phyloP scores from a whole-genome alignment of 1,140 invertebrate genomes.

The Drosophila arawakana region DNA sequence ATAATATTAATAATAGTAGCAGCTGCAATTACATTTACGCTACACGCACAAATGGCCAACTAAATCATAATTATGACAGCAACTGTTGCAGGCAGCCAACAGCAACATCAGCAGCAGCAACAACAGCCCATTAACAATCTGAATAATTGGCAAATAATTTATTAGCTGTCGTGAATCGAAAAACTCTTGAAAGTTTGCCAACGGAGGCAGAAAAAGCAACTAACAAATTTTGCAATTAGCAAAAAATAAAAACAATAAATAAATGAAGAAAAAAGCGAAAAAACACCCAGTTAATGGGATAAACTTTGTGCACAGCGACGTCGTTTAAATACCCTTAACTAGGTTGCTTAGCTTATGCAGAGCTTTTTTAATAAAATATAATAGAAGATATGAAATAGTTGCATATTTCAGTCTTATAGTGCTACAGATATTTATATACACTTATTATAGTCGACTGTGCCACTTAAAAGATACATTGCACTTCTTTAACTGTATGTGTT shows the following conservation, averaged over 20 bases:
- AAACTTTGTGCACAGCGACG: background rate
- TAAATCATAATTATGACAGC: constrained; percentile 73
- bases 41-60: constrained; percentile 63
- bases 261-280: background rate
- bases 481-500: too few relatives aligned
- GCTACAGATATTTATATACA: too few relatives aligned
- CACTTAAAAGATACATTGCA: too few relatives aligned
- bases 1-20: constrained; percentile 14
- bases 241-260: constrained; percentile 17
- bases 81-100: constrained; percentile 49
- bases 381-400: too few relatives aligned
- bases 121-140: constrained; percentile 65
- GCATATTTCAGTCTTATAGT: too few relatives aligned
- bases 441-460: too few relatives aligned
- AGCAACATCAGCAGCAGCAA: constrained; percentile 29
- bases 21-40: constrained; percentile 45
- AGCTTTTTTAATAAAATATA: too few relatives aligned
- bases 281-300: background rate
- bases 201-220: constrained; percentile 22
- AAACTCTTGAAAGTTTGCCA: constrained; percentile 56
- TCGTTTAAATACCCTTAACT: background rate
- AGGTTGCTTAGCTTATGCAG: too few relatives aligned
- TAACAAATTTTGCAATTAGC: constrained; percentile 25
- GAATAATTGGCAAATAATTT: constrained; percentile 75
- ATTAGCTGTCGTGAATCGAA: constrained; percentile 63